Evolutionary conservation across 2,888 invertebrate species (phyloP).

Genomic region (Aricia artaxerxes): DNA sequence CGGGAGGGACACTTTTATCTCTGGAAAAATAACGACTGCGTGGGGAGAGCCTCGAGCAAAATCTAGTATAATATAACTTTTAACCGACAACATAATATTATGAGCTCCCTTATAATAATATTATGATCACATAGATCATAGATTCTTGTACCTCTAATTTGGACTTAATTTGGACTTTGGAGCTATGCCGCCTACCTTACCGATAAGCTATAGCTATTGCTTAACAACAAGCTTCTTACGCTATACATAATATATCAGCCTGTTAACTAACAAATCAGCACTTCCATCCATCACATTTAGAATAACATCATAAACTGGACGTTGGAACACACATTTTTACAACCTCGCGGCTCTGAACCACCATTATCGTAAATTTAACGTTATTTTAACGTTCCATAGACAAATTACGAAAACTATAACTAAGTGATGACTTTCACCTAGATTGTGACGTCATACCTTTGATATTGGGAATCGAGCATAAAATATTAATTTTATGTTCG

Average conservation of each 20-base stretch:
- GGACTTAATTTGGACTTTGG: too few species aligned
- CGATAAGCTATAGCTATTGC: too few species aligned
- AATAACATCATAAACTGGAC: slow-evolving; percentile 15
- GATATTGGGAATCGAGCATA: background rate
- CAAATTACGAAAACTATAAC: slow-evolving; percentile 15
- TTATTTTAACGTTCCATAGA: slow-evolving; percentile 17
- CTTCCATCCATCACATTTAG: background rate
- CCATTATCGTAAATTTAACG: slow-evolving; percentile 21
- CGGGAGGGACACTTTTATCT: too few species aligned
- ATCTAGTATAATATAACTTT: too few species aligned
- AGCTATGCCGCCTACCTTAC: background rate
- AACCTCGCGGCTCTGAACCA: background rate
- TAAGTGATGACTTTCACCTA: slow-evolving; percentile 11
- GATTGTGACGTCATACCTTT: background rate
- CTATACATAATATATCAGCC: background rate
- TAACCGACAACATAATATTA: too few species aligned
- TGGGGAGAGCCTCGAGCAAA: too few species aligned
- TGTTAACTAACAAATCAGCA: slow-evolving; percentile 13
- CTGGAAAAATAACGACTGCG: too few species aligned
- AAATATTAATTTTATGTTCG: background rate
- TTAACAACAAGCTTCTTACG: background rate
- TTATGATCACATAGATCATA: too few species aligned
- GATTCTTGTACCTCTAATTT: too few species aligned
- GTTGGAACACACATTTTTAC: slow-evolving; percentile 17
- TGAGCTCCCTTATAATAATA: too few species aligned